phyloP scores from a whole-genome alignment of 37 sponge, comb jelly and placozoan genomes.

The Bolinopsis microptera region DNA sequence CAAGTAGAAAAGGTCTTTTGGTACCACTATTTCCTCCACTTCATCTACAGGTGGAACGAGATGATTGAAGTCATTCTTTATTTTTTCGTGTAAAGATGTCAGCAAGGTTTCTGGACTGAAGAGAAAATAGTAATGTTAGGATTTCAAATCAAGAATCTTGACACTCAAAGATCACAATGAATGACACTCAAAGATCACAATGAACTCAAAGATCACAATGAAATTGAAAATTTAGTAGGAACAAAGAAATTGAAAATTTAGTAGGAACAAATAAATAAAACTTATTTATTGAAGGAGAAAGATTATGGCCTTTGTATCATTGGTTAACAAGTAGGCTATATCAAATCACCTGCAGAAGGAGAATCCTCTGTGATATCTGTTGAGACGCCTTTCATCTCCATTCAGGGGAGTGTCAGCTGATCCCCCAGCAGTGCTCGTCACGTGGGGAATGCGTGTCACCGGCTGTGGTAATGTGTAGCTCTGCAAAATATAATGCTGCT shows the following conservation, averaged over 20 bases:
- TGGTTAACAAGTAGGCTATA: too few species aligned
- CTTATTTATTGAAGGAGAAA: too few species aligned
- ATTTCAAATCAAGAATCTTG: too few species aligned
- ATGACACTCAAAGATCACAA: too few species aligned
- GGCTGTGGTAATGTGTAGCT: slow-evolving; percentile 2
- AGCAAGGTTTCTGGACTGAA: slow-evolving; percentile 17
- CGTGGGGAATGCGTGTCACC: not conserved
- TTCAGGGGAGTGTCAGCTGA: not conserved
- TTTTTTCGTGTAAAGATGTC: slow-evolving; percentile 9
- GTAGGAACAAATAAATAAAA: too few species aligned
- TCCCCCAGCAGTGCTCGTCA: slow-evolving; percentile 37
- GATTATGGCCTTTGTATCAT: too few species aligned
- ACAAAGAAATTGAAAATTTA: too few species aligned
- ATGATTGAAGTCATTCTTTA: slow-evolving; percentile 17
- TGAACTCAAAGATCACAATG: too few species aligned
- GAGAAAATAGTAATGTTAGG: not conserved
- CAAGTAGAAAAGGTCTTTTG: slow-evolving; percentile 17
- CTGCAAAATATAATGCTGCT: not conserved
- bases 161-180: too few species aligned
- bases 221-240: too few species aligned
- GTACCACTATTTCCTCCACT: slow-evolving; percentile 13
- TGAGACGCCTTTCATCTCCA: slow-evolving; percentile 6
- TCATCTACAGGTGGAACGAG: not conserved
- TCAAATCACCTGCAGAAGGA: slow-evolving; percentile 47
- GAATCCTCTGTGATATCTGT: slow-evolving; percentile 42